Evolutionary conservation across 2,888 invertebrate genomes (phyloP).

Genomic region (Meganola albula): DNA sequence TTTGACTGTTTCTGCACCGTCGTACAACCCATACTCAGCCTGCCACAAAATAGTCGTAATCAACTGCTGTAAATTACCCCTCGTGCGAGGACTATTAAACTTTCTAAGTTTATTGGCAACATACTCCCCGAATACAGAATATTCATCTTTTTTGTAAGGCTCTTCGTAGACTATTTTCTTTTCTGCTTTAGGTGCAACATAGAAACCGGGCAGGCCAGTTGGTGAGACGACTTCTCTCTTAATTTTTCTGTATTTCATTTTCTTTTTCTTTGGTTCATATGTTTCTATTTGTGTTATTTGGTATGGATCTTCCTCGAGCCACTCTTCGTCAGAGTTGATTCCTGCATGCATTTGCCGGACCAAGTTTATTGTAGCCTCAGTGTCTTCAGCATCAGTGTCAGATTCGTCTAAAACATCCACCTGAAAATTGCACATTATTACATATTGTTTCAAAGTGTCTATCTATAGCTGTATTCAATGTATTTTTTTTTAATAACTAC

Average conservation of each 20-base stretch:
- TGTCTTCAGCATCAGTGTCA: slow-evolving; percentile 44
- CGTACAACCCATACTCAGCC: slow-evolving; percentile 64
- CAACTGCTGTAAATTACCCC: slow-evolving; percentile 63
- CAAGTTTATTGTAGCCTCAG: slow-evolving; percentile 45
- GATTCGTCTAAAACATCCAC: slow-evolving; percentile 48
- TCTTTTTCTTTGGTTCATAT: slow-evolving; percentile 47
- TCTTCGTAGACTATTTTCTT: slow-evolving; percentile 37
- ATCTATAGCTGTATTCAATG: no score
- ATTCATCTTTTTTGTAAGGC: slow-evolving; percentile 48
- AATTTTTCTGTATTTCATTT: slow-evolving; percentile 47
- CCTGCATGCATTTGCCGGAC: slow-evolving; percentile 54
- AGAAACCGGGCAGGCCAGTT: slow-evolving; percentile 35
- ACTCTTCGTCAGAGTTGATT: slow-evolving; percentile 57
- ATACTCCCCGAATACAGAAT: slow-evolving; percentile 63
- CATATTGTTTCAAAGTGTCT: no score
- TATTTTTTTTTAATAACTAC: no score
- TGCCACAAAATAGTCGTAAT: slow-evolving; percentile 70
- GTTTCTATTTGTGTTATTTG: slow-evolving; percentile 45
- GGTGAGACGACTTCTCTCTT: slow-evolving; percentile 58
- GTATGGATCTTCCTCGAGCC: slow-evolving; percentile 63
- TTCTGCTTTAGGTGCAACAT: slow-evolving; percentile 32
- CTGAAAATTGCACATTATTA: no score
- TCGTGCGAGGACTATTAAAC: slow-evolving; percentile 46
- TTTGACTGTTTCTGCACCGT: slow-evolving; percentile 59
- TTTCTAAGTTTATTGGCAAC: slow-evolving; percentile 65